phyloP scores from a whole-genome alignment of 1,140 invertebrate species.

The Heliconius congener region DNA sequence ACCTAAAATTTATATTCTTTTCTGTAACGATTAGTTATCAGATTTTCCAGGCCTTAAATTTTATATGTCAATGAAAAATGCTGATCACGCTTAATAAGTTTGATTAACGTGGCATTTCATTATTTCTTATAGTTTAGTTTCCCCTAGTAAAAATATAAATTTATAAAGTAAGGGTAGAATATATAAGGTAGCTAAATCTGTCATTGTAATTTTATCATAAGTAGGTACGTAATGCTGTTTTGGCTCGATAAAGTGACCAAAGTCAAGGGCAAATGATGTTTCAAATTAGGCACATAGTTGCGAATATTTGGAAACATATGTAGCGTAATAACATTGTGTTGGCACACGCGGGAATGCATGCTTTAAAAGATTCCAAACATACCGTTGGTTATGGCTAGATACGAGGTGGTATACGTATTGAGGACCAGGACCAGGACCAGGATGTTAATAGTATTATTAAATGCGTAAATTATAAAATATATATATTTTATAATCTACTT shows the following conservation, averaged over 20 bases:
- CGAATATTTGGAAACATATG: conserved; percentile 46
- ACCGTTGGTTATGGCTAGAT: conserved; percentile 6
- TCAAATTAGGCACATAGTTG: conserved; percentile 52
- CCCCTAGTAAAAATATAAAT: too few species aligned
- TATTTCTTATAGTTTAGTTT: too few species aligned
- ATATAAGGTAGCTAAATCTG: not conserved
- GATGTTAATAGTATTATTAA: not conserved
- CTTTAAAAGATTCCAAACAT: conserved; percentile 54
- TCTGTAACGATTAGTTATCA: too few species aligned
- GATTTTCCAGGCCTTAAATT: too few species aligned
- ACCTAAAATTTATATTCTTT: too few species aligned
- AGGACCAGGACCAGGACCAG: not conserved
- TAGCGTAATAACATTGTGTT: conserved; percentile 42
- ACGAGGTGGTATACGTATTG: too few species aligned
- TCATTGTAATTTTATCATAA: not conserved
- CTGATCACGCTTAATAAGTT: too few species aligned
- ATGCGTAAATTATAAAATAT: not conserved
- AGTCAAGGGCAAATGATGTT: conserved; percentile 40
- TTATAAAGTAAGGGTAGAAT: too few species aligned
- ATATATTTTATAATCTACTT: too few species aligned
- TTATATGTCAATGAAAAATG: too few species aligned
- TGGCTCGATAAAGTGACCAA: conserved; percentile 31
- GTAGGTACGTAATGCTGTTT: not conserved
- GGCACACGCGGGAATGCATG: conserved; percentile 27
- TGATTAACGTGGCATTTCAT: too few species aligned